Evolutionary conservation across 2,113 vertebrate genomes (phyloP).

Genomic region (Drymodes brunneopygia): DNA sequence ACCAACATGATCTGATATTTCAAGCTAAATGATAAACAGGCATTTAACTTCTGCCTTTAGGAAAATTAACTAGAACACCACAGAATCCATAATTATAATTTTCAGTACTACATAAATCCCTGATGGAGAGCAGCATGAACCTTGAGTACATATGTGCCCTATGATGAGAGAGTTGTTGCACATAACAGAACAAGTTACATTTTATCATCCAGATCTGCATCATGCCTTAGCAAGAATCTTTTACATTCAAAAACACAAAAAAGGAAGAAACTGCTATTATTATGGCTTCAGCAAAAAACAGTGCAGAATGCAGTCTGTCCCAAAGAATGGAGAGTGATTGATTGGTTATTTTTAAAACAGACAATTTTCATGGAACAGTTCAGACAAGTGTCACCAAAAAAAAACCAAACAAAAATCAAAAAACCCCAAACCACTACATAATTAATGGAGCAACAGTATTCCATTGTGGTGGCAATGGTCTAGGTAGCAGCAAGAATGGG

Average conservation of each 20-base stretch:
- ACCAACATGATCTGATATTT: background rate
- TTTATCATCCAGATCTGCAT: background rate
- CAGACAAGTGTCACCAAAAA: background rate
- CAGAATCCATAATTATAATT: background rate
- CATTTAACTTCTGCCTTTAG: background rate
- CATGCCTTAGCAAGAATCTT: background rate
- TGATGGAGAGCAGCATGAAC: background rate
- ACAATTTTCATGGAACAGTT: background rate
- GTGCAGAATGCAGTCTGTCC: background rate
- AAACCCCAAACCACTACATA: background rate
- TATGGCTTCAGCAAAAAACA: background rate
- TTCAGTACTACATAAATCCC: background rate
- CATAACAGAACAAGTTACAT: background rate
- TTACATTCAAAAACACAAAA: background rate
- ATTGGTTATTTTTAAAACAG: background rate
- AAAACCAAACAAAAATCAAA: background rate
- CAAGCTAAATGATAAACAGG: background rate
- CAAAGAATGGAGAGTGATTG: background rate
- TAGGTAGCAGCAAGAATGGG: background rate
- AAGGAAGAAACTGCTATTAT: background rate
- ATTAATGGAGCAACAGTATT: background rate
- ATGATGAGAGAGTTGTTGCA: background rate
- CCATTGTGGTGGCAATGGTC: background rate
- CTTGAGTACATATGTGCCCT: rapidly evolving
- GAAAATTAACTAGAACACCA: background rate